Evolutionary conservation across 2,888 invertebrate species (phyloP).

Genomic region (Boloria euphrosyne): DNA sequence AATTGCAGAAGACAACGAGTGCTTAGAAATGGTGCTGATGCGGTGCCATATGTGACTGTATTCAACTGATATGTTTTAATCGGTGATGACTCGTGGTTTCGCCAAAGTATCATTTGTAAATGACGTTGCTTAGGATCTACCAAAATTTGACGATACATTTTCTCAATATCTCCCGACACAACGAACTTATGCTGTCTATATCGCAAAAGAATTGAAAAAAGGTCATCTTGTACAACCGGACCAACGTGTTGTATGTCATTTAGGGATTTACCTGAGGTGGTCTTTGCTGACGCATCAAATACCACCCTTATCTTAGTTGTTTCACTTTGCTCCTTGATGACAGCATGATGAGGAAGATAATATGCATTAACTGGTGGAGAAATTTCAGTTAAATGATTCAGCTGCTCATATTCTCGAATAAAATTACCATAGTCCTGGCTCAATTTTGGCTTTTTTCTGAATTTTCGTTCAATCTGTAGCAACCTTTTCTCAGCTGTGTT

Average conservation of each 20-base stretch:
- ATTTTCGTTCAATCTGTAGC: too few species aligned
- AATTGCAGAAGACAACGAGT: too few species aligned
- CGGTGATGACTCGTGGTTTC: neutral
- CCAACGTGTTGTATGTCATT: neutral
- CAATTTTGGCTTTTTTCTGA: too few species aligned
- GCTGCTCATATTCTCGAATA: too few species aligned
- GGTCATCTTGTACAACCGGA: neutral
- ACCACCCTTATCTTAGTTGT: too few species aligned
- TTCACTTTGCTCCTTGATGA: too few species aligned
- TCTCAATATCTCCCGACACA: neutral
- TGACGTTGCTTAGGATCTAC: neutral
- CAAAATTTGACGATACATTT: neutral
- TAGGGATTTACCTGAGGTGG: neutral
- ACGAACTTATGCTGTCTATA: constrained; percentile 1
- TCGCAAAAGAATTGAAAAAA: neutral
- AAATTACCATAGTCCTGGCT: too few species aligned
- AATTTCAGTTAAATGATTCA: too few species aligned
- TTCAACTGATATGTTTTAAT: neutral
- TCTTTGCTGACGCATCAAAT: too few species aligned
- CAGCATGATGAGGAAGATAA: too few species aligned
- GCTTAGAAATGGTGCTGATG: neutral
- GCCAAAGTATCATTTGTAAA: neutral
- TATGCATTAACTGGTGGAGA: too few species aligned
- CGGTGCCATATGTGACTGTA: neutral
- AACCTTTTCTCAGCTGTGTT: too few species aligned